Percentiles rank a stretch among this genome's conserved stretches.
Conservation (phyloP, 1,140 invertebrate genomes). For the Thaumetopoea pityocampa region DNA sequence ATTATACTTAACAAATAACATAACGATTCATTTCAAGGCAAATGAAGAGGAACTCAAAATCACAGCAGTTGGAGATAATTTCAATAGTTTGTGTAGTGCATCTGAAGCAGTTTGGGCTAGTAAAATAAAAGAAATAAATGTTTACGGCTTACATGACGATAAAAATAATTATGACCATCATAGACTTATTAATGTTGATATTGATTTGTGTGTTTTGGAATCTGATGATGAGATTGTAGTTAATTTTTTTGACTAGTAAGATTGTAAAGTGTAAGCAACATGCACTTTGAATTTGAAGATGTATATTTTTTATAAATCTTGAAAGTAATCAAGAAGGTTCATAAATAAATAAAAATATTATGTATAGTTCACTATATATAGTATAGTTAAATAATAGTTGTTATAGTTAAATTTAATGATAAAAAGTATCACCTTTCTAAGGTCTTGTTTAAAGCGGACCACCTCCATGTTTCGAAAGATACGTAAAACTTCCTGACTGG, state of each 20-base stretch:
- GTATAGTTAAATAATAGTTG: too few relatives aligned
- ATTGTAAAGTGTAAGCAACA: too few relatives aligned
- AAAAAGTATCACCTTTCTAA: too few relatives aligned
- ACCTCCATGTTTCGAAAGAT: too few relatives aligned
- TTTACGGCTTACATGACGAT: conserved; percentile 39
- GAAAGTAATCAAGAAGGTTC: too few relatives aligned
- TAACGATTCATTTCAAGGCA: conserved; percentile 34
- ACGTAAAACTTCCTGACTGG: too few relatives aligned
- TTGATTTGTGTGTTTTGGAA: conserved; percentile 40
- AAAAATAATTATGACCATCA: conserved; percentile 45
- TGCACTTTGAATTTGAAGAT: too few relatives aligned
- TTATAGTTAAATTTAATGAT: too few relatives aligned
- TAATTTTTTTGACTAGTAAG: conserved; percentile 17
- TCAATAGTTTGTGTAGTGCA: conserved; percentile 31
- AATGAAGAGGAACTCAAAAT: conserved; percentile 28
- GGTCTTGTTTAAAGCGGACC: too few relatives aligned
- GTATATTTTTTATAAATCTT: too few relatives aligned
- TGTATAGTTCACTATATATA: too few relatives aligned
- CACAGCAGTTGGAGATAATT: conserved; percentile 31
- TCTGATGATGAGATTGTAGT: conserved; percentile 19
- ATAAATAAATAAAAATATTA: too few relatives aligned
- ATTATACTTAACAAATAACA: conserved; percentile 33
- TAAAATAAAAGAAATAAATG: conserved; percentile 27
- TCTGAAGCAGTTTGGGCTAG: conserved; percentile 19
- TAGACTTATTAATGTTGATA: conserved; percentile 15